Conservation (phyloP, 2,113 vertebrate species). For the Paramormyrops kingsleyae region DNA sequence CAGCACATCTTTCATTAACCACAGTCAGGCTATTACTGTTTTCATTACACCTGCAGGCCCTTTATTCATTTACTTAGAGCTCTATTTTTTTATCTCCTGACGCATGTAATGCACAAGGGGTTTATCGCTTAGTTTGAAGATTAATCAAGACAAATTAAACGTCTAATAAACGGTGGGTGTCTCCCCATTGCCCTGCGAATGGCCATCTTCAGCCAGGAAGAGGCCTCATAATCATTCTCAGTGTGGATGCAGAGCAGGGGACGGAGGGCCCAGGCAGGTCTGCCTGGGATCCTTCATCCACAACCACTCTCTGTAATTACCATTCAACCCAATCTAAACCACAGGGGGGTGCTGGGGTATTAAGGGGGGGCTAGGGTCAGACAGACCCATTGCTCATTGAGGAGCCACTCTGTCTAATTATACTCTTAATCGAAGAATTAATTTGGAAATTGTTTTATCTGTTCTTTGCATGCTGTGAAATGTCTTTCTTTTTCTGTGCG, state of each 20-base stretch:
- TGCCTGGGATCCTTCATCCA: background rate
- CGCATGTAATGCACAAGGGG: background rate
- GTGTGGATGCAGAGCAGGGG: background rate
- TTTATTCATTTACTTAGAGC: background rate
- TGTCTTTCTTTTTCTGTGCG: constrained; percentile 21
- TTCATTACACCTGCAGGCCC: background rate
- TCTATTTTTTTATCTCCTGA: constrained; percentile 11
- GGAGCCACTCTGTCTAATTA: constrained; percentile 38
- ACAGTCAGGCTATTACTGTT: background rate
- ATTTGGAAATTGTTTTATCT: constrained; percentile 39
- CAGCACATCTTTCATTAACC: background rate
- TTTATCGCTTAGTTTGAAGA: constrained; percentile 10
- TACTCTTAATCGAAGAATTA: constrained; percentile 39
- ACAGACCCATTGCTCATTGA: constrained; percentile 29
- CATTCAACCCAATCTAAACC: constrained; percentile 17
- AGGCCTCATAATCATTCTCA: constrained; percentile 11
- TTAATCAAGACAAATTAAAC: constrained; percentile 13
- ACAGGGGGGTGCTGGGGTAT: background rate
- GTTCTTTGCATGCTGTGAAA: constrained; percentile 27
- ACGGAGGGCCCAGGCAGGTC: background rate
- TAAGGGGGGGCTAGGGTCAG: constrained; percentile 15
- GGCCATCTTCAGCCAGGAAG: background rate
- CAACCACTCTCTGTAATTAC: constrained; percentile 25
- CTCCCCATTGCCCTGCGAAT: background rate
- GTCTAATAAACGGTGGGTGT: constrained; percentile 6